Conservation (phyloP, 2,113 vertebrate genomes). For the Salvelinus sp. region DNA sequence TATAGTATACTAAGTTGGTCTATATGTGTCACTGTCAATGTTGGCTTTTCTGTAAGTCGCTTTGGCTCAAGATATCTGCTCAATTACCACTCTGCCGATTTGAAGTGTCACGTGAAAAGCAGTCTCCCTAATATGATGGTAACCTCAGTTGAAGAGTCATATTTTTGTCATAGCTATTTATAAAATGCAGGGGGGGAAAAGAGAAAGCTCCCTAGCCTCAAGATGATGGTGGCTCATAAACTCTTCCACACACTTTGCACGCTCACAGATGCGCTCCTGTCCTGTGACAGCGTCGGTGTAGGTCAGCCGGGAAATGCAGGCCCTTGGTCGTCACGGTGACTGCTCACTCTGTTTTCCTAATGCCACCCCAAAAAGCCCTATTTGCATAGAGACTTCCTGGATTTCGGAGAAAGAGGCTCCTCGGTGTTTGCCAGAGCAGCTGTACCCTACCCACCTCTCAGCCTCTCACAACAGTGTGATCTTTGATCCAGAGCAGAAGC, state of each 20-base stretch:
- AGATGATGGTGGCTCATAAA: conserved; percentile 27
- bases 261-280: conserved; percentile 33
- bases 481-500: conserved; percentile 37
- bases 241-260: conserved; percentile 30
- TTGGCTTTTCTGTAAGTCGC: not conserved
- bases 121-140: not conserved
- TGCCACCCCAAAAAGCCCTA: conserved; percentile 29
- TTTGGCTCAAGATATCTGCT: not conserved
- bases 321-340: conserved; percentile 21
- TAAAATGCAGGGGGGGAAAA: not conserved
- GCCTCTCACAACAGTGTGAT: conserved; percentile 17
- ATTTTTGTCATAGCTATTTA: not conserved
- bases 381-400: conserved; percentile 52
- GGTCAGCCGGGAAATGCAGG: conserved; percentile 60
- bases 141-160: not conserved
- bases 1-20: no score
- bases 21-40: no score
- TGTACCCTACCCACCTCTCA: conserved; percentile 38
- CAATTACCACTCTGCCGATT: not conserved
- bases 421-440: conserved; percentile 58
- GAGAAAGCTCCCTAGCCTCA: not conserved
- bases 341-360: conserved; percentile 29
- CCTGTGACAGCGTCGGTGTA: conserved; percentile 29
- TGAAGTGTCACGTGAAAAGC: not conserved
- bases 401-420: conserved; percentile 45